phyloP scores from a whole-genome alignment of 2,888 invertebrate genomes.

The Drosophila fulvimacula region DNA sequence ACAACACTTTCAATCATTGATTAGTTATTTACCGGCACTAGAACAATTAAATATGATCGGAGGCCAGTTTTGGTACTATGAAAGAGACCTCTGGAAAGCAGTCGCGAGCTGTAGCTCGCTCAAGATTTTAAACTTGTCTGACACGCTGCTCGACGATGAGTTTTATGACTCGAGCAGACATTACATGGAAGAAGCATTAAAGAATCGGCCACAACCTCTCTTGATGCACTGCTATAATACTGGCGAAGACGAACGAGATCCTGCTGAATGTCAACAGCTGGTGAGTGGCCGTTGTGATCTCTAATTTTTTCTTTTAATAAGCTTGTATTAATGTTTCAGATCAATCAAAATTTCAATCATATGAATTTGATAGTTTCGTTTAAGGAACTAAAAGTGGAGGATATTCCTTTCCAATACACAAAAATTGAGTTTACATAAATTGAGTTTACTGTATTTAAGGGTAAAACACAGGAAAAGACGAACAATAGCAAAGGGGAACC shows the following conservation, averaged over 20 bases:
- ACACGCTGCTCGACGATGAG: background rate
- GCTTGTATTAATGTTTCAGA: background rate
- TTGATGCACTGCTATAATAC: background rate
- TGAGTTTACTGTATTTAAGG: too few relatives aligned
- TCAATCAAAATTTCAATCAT: background rate
- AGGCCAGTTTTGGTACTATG: background rate
- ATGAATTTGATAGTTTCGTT: background rate
- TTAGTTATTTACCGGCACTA: background rate
- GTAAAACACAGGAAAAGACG: constrained; percentile 21
- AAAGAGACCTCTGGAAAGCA: background rate
- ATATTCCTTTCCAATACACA: background rate
- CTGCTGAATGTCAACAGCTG: background rate
- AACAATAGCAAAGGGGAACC: constrained; percentile 27
- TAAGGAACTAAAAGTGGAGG: background rate
- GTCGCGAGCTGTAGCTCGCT: background rate
- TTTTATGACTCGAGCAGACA: background rate
- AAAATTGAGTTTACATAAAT: background rate
- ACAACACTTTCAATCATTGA: background rate
- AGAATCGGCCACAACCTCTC: background rate
- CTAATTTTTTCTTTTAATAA: background rate
- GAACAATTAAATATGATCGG: background rate
- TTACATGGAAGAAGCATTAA: background rate
- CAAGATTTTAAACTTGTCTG: background rate
- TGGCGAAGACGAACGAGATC: background rate
- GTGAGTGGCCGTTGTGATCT: background rate